Conservation (phyloP, 2,797 vertebrate genomes). For the Anas bernieri region DNA sequence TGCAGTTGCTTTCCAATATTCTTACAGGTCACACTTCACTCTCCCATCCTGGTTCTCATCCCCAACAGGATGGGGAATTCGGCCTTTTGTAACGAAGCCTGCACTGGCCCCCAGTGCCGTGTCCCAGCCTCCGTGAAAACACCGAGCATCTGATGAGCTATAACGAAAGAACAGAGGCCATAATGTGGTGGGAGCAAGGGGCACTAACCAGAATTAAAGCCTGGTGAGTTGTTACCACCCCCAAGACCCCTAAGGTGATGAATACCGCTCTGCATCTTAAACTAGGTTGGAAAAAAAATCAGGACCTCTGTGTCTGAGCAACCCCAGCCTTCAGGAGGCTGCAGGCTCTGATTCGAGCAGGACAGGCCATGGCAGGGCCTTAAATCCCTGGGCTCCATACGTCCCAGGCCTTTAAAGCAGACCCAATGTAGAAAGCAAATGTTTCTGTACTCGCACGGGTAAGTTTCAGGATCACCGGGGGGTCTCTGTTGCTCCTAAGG, state of each 20-base stretch:
- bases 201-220: neutral
- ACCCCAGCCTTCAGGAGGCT: neutral
- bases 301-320: neutral
- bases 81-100: neutral
- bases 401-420: neutral
- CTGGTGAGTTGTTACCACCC: neutral
- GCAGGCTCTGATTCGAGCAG: neutral
- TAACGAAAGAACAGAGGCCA: neutral
- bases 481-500: neutral
- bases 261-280: neutral
- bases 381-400: neutral
- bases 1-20: neutral
- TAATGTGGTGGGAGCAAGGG: neutral
- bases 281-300: neutral
- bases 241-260: neutral
- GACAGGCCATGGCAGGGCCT: neutral
- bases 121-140: neutral
- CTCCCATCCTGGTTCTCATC: neutral
- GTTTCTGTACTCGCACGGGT: neutral
- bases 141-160: neutral
- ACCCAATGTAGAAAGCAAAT: neutral
- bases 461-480: neutral
- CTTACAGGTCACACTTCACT: neutral
- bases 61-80: neutral
- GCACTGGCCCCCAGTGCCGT: neutral